These are phyloP conservation scores for Ophioderma brevispina DNA, from an alignment of 35 echinoderm and acorn worm genomes.

Conservation along the genomic window DNA sequence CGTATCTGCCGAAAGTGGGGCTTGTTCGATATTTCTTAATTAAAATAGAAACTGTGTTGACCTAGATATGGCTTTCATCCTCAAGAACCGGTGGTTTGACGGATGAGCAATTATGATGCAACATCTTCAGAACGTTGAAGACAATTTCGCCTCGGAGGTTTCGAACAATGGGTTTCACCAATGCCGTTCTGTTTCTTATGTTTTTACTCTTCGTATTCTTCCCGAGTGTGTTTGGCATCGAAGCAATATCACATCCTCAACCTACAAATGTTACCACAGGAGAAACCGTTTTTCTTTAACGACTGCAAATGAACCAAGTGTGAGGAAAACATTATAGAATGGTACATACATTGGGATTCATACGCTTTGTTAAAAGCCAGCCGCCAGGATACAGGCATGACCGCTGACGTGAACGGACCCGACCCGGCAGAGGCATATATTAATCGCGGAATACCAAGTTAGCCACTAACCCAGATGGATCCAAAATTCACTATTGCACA, in stretches of 20 bases:
- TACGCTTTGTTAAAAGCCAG: neutral
- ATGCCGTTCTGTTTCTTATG: neutral
- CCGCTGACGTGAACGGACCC: neutral
- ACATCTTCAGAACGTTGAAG: too few species aligned
- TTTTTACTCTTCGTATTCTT: too few species aligned
- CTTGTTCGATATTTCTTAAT: too few species aligned
- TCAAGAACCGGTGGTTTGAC: too few species aligned
- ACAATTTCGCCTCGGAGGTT: too few species aligned
- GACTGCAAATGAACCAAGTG: neutral
- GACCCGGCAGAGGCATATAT: neutral
- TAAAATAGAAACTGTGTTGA: too few species aligned
- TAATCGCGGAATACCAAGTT: neutral
- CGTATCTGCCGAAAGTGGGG: too few species aligned
- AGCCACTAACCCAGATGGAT: neutral
- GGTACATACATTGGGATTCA: neutral
- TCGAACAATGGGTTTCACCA: neutral
- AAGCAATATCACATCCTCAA: neutral
- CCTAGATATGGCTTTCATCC: too few species aligned
- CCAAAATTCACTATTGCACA: neutral
- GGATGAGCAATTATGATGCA: too few species aligned
- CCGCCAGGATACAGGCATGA: neutral
- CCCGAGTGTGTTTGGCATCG: neutral
- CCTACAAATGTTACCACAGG: neutral
- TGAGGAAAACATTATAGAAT: neutral
- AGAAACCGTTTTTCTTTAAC: neutral